phyloP scores from a whole-genome alignment of 2,797 vertebrate genomes.

The Sebastolobus altivelis region DNA sequence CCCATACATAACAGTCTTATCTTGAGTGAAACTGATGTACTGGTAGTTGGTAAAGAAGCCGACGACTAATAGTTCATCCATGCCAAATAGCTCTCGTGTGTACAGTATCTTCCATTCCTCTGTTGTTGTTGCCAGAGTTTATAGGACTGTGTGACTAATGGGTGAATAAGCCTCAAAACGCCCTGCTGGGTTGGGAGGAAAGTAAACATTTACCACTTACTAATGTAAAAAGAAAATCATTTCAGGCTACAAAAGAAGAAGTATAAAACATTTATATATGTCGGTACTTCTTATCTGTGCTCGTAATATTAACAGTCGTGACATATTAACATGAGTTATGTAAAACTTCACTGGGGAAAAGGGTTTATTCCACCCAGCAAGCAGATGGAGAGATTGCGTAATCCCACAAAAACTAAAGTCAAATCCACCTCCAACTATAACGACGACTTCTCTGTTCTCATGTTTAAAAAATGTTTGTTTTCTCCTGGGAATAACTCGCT shows the following conservation, averaged over 20 bases:
- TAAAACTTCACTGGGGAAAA: constrained; percentile 33
- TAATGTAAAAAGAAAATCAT: constrained; percentile 16
- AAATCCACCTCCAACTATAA: constrained; percentile 41
- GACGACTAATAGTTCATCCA: background rate
- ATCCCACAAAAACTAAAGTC: constrained; percentile 36
- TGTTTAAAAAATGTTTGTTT: constrained; percentile 69
- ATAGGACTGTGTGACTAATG: constrained; percentile 41
- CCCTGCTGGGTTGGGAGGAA: background rate
- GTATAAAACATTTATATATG: constrained; percentile 13
- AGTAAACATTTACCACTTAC: constrained; percentile 47
- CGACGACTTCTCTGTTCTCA: constrained; percentile 63
- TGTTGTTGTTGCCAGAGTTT: constrained; percentile 50
- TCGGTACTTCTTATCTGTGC: constrained; percentile 14
- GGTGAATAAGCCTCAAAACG: constrained; percentile 24
- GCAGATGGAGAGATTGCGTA: constrained; percentile 58
- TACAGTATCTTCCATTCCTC: constrained; percentile 2
- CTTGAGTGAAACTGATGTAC: background rate
- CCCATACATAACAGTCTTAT: background rate
- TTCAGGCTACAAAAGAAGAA: constrained; percentile 16
- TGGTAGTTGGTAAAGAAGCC: constrained; percentile 11
- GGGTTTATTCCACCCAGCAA: constrained; percentile 39
- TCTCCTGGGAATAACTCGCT: constrained; percentile 49
- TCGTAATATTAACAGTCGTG: constrained; percentile 25
- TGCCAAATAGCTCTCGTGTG: constrained; percentile 8
- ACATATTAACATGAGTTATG: constrained; percentile 43